These are phyloP conservation scores for Epizoanthus ramosus DNA, from an alignment of 92 coral and sea anemone species.

Conservation along the genomic window DNA sequence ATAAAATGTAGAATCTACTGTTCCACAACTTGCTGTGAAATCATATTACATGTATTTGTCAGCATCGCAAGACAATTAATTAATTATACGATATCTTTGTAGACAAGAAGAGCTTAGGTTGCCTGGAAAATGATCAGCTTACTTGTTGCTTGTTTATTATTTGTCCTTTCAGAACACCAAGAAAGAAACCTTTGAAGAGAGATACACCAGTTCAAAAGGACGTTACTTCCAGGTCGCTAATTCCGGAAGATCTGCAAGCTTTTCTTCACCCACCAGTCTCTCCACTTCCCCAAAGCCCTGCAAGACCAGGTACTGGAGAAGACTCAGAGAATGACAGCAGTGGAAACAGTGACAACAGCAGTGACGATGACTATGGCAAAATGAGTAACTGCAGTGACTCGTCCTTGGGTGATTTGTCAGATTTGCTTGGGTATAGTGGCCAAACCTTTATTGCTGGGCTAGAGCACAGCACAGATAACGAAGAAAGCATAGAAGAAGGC, in stretches of 20 bases:
- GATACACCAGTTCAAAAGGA: not conserved
- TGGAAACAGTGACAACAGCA: conserved; percentile 22
- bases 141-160: not conserved
- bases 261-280: conserved; percentile 40
- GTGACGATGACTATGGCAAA: not conserved
- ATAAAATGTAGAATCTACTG: too few species aligned
- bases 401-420: conserved; percentile 26
- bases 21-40: too few species aligned
- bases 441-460: not conserved
- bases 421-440: conserved; percentile 17
- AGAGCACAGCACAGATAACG: not conserved
- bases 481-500: not conserved
- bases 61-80: not conserved
- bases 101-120: too few species aligned
- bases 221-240: conserved; percentile 10
- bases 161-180: conserved; percentile 22
- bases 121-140: not conserved
- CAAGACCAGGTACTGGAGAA: not conserved
- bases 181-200: not conserved
- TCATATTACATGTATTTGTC: not conserved
- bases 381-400: conserved; percentile 8
- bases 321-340: not conserved
- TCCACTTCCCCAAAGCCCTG: conserved; percentile 32
- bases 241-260: conserved; percentile 31
- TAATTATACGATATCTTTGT: not conserved